phyloP scores from a whole-genome alignment of 2,888 invertebrate species.

The Orthonychiurus folsomi region DNA sequence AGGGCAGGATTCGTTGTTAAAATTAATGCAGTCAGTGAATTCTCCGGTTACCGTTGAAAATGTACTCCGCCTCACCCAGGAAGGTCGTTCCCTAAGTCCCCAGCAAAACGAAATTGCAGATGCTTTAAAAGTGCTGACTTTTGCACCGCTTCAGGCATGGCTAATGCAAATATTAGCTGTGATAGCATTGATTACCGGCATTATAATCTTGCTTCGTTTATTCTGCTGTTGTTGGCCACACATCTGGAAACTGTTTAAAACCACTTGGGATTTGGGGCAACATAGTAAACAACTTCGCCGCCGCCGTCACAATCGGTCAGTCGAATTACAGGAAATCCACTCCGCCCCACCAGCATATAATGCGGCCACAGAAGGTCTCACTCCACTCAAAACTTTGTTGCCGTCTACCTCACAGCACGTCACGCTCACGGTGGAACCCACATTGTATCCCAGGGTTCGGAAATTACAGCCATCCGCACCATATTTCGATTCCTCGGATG shows the following conservation, averaged over 20 bases:
- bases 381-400: too few species aligned
- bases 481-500: too few species aligned
- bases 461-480: too few species aligned
- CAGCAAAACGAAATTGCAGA: neutral
- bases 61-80: neutral
- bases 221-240: neutral
- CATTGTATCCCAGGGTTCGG: too few species aligned
- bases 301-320: too few species aligned
- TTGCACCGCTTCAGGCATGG: neutral
- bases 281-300: too few species aligned
- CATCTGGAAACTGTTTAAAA: neutral
- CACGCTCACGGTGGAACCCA: too few species aligned
- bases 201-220: neutral
- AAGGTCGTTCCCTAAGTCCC: neutral
- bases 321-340: too few species aligned
- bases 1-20: neutral
- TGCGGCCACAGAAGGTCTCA: too few species aligned
- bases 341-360: too few species aligned
- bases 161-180: neutral
- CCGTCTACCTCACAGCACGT: too few species aligned
- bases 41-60: neutral
- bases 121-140: neutral
- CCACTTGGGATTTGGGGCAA: too few species aligned
- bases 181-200: neutral
- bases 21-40: neutral